These are phyloP conservation scores for Ctenomys sociabilis DNA, from an alignment of 2,113 vertebrate species.

Conservation along the genomic window DNA sequence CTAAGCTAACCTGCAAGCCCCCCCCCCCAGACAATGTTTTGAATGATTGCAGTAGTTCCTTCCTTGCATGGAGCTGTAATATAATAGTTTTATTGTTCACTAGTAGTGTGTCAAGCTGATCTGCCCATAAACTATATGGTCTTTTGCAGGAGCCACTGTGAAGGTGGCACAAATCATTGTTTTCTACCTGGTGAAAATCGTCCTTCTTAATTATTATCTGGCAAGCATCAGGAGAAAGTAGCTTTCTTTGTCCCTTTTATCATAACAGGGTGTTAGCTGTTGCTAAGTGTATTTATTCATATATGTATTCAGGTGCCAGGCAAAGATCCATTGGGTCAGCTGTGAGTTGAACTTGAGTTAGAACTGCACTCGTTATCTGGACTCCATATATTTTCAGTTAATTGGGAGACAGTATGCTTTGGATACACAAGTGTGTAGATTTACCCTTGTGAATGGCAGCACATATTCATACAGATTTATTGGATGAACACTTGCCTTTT, in stretches of 20 bases:
- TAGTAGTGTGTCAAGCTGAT: background rate
- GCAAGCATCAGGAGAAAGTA: background rate
- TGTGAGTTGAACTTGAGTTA: background rate
- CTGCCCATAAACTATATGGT: background rate
- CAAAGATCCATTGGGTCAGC: background rate
- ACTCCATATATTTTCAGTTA: background rate
- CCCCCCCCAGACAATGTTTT: background rate
- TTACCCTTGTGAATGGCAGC: background rate
- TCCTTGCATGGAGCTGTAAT: background rate
- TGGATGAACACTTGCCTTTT: conserved; percentile 15
- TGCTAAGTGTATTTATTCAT: background rate
- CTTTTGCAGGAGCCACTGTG: background rate
- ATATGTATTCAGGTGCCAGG: background rate
- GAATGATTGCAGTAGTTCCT: background rate
- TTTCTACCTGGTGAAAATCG: background rate
- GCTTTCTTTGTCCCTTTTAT: background rate
- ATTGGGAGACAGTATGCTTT: background rate
- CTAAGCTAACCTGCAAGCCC: no score
- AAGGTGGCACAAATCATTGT: background rate
- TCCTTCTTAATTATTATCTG: background rate
- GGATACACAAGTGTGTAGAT: background rate
- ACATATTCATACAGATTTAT: background rate
- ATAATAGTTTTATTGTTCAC: background rate
- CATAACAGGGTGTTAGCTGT: background rate
- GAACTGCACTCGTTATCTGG: conserved; percentile 21